Evolutionary conservation across 2,888 invertebrate genomes (phyloP).

Genomic region (Sarcophaga rosellei): DNA sequence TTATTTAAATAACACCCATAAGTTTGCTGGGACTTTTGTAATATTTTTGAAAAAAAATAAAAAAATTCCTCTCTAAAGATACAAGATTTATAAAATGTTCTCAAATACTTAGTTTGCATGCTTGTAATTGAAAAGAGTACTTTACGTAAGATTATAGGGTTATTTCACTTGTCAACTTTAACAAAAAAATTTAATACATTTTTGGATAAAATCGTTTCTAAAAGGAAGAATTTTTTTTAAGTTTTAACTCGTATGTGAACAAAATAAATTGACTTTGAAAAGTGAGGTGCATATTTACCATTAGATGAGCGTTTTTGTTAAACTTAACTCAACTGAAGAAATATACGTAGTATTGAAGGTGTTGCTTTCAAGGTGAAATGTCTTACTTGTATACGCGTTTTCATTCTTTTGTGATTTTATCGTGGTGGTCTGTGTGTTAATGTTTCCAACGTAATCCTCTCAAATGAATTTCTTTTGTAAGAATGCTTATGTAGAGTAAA

Average conservation of each 20-base stretch:
- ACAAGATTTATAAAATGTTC: constrained; percentile 8
- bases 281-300: too few species aligned
- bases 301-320: too few species aligned
- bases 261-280: too few species aligned
- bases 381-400: neutral
- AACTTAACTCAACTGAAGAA: too few species aligned
- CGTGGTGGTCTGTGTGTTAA: neutral
- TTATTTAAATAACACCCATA: too few species aligned
- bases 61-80: constrained; percentile 5
- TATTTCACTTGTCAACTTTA: too few species aligned
- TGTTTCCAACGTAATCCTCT: constrained; percentile 33
- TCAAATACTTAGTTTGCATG: constrained; percentile 11
- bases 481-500: neutral
- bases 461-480: constrained; percentile 25
- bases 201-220: too few species aligned
- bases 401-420: neutral
- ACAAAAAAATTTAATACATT: too few species aligned
- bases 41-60: neutral
- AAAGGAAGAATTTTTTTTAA: too few species aligned
- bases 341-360: too few species aligned
- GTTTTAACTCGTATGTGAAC: too few species aligned
- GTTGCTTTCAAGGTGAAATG: neutral
- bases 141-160: neutral
- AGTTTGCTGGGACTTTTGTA: neutral
- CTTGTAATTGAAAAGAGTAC: constrained; percentile 19